These are phyloP conservation scores for Gallirallus australis DNA, from an alignment of 2,797 vertebrate genomes.

Conservation along the genomic window DNA sequence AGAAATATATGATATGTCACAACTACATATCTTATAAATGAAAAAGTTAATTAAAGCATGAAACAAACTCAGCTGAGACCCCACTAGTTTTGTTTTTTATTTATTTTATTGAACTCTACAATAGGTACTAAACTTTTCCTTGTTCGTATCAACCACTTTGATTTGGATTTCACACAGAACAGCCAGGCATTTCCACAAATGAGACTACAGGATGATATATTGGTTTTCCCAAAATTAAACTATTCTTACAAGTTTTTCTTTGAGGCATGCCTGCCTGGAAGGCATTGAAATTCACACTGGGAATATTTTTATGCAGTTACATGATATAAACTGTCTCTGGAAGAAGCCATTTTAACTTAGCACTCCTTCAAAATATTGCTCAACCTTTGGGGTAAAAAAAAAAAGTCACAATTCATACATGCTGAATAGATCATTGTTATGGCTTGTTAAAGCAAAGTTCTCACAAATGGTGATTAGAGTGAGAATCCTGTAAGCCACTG, in stretches of 20 bases:
- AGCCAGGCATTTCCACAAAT: background rate
- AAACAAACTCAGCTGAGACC: background rate
- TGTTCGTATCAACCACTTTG: background rate
- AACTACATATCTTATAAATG: background rate
- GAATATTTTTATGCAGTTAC: background rate
- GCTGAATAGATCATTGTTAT: background rate
- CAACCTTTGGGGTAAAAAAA: background rate
- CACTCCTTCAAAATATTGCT: background rate
- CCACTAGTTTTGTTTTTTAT: background rate
- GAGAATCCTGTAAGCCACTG: background rate
- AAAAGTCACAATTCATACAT: background rate
- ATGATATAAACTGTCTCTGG: background rate
- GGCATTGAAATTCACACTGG: background rate
- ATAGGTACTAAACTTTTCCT: background rate
- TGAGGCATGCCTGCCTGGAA: background rate
- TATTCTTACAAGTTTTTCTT: background rate
- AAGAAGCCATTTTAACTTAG: background rate
- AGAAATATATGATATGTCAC: background rate
- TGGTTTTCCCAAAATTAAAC: background rate
- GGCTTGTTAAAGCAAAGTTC: background rate
- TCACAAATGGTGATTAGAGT: background rate
- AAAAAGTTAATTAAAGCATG: background rate
- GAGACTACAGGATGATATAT: background rate
- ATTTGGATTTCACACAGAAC: background rate
- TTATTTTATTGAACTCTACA: background rate